A percentile compares a stretch with the other conserved stretches of the same genome.
phyloP scores from a whole-genome alignment of 2,888 invertebrate species.

The Brachylomia viminalis region DNA sequence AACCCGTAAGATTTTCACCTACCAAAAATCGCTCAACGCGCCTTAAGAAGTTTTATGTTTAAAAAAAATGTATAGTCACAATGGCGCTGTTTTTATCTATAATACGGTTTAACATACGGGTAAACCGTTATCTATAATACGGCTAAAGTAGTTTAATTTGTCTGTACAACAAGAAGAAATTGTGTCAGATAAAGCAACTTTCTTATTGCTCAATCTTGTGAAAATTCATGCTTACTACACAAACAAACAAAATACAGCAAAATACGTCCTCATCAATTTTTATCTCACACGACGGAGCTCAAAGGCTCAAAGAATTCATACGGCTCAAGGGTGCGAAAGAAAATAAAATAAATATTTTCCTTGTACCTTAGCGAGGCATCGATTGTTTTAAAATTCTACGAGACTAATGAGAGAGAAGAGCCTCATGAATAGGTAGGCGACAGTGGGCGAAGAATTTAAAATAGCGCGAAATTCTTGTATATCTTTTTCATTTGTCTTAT shows the following conservation, averaged over 20 bases:
- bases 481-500: conserved; percentile 35
- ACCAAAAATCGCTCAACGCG: background rate
- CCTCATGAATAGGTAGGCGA: conserved; percentile 52
- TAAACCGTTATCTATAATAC: background rate
- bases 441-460: conserved; percentile 39
- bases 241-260: conserved; percentile 18
- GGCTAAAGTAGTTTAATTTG: background rate
- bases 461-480: conserved; percentile 45
- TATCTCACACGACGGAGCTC: conserved; percentile 20
- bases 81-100: background rate
- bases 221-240: conserved; percentile 17
- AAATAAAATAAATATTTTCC: conserved; percentile 40
- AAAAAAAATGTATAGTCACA: background rate
- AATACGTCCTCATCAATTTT: conserved; percentile 23
- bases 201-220: conserved; percentile 14
- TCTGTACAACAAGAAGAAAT: background rate
- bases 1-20: background rate
- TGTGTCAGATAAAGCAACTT: background rate
- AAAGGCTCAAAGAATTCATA: conserved; percentile 22
- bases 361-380: conserved; percentile 15
- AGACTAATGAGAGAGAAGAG: conserved; percentile 57
- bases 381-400: conserved; percentile 56
- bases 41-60: background rate
- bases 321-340: conserved; percentile 17
- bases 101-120: too few relatives aligned